Conservation (phyloP, 1,140 invertebrate species). For the Drosophila mojavensis region DNA sequence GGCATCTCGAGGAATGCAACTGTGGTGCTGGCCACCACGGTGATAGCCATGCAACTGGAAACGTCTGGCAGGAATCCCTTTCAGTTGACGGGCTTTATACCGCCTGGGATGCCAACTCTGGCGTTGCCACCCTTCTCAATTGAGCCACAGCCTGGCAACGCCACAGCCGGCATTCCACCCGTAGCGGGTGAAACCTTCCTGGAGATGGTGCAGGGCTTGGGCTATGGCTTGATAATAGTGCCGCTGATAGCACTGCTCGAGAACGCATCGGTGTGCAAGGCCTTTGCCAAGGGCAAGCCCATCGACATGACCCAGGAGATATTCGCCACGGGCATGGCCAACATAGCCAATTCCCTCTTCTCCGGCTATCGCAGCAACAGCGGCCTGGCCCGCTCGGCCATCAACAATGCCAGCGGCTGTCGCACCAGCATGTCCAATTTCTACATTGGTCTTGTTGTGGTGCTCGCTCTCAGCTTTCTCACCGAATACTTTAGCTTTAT, state of each 20-base stretch:
- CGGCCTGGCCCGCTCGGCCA: conserved; percentile 93
- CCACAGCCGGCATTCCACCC: conserved; percentile 83
- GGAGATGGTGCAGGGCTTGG: conserved; percentile 90
- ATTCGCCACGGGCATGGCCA: conserved; percentile 91
- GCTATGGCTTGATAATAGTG: conserved; percentile 91
- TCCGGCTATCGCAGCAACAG: conserved; percentile 94
- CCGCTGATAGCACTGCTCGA: conserved; percentile 92
- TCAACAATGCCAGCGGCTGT: conserved; percentile 95
- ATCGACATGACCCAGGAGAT: conserved; percentile 94
- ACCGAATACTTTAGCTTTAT: conserved; percentile 93
- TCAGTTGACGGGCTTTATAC: conserved; percentile 86
- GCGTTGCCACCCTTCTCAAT: conserved; percentile 87
- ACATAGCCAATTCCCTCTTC: conserved; percentile 94
- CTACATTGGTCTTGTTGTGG: conserved; percentile 88
- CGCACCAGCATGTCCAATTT: conserved; percentile 93
- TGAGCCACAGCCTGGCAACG: conserved; percentile 56
- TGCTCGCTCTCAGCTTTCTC: conserved; percentile 89
- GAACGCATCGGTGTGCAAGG: conserved; percentile 93
- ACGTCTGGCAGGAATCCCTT: conserved; percentile 56
- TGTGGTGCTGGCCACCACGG: conserved; percentile 88
- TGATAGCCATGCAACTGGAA: conserved; percentile 86
- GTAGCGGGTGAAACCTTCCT: conserved; percentile 84
- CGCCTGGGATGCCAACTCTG: conserved; percentile 88
- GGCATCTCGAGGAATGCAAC: conserved; percentile 91
- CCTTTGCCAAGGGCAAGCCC: conserved; percentile 89